Base-by-base conservation (phyloP, 2,888 invertebrate species). In the Aphidoletes aphidimyza region DNA sequence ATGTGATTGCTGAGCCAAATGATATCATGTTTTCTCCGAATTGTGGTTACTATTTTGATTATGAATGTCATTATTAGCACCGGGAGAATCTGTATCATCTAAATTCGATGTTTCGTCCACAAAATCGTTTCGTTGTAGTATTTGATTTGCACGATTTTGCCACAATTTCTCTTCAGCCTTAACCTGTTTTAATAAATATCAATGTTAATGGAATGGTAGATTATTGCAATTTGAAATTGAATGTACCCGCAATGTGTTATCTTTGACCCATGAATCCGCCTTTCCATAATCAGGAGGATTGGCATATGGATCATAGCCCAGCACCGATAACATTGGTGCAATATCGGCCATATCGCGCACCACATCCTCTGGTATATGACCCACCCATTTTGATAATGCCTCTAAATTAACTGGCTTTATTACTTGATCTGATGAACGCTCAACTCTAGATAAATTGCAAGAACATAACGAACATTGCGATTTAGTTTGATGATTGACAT, bases 331-430 rank as follows among this genome's bases (percentile, higher is more conserved):
- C 98, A 98, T 98, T 86, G 98, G 98, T 86, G 98, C 98, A 87
- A 98, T 93, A 87, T 95, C 94, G 22, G 95, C 94, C 97, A 98
- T 97, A 89, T 98, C 97, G 86, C 93, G 93, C 86, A 97, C 93
- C 86, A 98, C 98, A 91, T 99, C 98, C 36, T 94, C 93, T 88
- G 97, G 97, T 89, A 97, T 93, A 89, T 95, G 93, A 9, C 83
- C 96, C 87, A 96, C 96, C 97, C 97, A 97, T 91, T 96, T 97
- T 88, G 94, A 93, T 86, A 99, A 92, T 83, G 99, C 99, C 91
- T 98, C 98, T 88, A 97, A 92, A 92, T 99, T 99, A 86, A 99
- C 96, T 19, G 99, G 98, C 88, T 98, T 98, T 90, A 99, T 97
- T 88, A 99, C 98, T 92, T 99, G 99, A 92, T 99, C 98, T 86